These are phyloP conservation scores for Drosophila sproati DNA, from an alignment of 1,140 invertebrate genomes.

Conservation along the genomic window DNA sequence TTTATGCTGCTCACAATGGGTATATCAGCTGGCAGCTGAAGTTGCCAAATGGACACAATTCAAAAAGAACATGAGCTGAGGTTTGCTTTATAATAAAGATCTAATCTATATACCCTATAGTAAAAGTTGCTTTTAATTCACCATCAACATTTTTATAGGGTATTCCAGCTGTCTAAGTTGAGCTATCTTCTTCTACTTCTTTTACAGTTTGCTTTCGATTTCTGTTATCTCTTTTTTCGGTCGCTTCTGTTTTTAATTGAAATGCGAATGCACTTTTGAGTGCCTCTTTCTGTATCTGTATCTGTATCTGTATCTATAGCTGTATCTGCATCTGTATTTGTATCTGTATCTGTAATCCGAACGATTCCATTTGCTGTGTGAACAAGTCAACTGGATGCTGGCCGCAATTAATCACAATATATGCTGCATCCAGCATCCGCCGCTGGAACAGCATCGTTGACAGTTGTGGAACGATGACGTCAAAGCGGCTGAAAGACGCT, in stretches of 20 bases:
- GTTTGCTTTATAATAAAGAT: too few species aligned
- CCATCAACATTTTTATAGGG: constrained; percentile 18
- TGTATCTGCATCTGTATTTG: constrained; percentile 15
- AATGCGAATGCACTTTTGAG: constrained; percentile 82
- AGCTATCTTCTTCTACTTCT: constrained; percentile 7
- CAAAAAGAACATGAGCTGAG: neutral
- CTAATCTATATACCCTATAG: too few species aligned
- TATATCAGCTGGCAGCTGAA: neutral
- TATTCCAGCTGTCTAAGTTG: constrained; percentile 27
- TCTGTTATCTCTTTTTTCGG: constrained; percentile 45
- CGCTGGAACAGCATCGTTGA: constrained; percentile 2
- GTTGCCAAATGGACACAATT: neutral
- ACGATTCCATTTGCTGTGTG: constrained; percentile 48
- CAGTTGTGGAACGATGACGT: constrained; percentile 56
- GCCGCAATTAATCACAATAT: constrained; percentile 56
- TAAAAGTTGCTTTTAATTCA: neutral
- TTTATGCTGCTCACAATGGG: neutral
- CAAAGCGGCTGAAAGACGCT: constrained; percentile 26
- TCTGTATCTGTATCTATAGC: neutral
- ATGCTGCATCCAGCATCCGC: constrained; percentile 41
- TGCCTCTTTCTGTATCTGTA: constrained; percentile 30
- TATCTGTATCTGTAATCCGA: constrained; percentile 23
- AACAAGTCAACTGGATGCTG: constrained; percentile 41
- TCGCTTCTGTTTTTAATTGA: constrained; percentile 74
- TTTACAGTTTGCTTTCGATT: constrained; percentile 29